Evolutionary conservation across 2,888 invertebrate species (phyloP).

Genomic region (Tenthredo livida): DNA sequence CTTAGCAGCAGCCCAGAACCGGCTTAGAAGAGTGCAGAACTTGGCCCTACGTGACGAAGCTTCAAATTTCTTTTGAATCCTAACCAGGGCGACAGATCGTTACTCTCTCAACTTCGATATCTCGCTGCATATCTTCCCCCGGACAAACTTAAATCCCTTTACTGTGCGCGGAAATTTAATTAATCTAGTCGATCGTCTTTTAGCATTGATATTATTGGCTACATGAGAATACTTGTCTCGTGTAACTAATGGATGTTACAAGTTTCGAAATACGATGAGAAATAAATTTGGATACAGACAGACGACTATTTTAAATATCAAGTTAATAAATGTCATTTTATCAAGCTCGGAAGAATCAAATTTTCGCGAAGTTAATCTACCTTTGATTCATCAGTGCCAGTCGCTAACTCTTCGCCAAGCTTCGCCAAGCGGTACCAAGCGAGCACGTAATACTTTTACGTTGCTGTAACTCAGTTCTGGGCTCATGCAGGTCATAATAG

Average conservation of each 20-base stretch:
- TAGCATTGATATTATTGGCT: not conserved
- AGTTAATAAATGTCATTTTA: not conserved
- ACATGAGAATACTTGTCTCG: not conserved
- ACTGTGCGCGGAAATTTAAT: not conserved
- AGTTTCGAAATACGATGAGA: not conserved
- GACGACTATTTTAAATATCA: not conserved
- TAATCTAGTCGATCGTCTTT: not conserved
- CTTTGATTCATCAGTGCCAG: slow-evolving; percentile 9
- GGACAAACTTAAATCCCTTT: not conserved
- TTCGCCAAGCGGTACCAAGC: not conserved
- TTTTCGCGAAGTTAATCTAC: not conserved
- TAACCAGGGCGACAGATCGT: not conserved
- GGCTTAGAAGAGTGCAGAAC: slow-evolving; percentile 12
- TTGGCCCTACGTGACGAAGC: slow-evolving; percentile 35
- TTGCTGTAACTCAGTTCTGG: slow-evolving; percentile 14
- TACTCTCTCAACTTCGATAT: slow-evolving; percentile 21
- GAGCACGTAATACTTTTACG: slow-evolving; percentile 14
- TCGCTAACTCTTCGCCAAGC: slow-evolving; percentile 1
- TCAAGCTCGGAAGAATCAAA: not conserved
- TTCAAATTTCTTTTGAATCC: slow-evolving; percentile 34
- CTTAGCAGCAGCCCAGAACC: not conserved
- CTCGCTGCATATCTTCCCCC: not conserved
- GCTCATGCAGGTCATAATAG: slow-evolving; percentile 5
- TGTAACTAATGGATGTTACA: not conserved
- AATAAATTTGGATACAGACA: not conserved